Conservation (phyloP, 2,888 invertebrate species). For the Silvanus unidentatus region DNA sequence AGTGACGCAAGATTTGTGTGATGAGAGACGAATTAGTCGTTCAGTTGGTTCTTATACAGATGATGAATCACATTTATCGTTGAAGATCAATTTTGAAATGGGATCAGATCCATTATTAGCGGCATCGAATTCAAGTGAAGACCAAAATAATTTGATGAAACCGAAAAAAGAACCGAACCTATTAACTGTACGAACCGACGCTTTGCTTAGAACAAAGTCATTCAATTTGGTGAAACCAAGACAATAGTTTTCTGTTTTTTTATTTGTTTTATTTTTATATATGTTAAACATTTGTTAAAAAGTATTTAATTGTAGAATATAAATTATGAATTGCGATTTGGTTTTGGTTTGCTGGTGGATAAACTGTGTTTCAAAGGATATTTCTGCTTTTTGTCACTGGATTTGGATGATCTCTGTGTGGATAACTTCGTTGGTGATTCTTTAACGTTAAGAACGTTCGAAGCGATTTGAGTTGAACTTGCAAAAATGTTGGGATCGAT, state of each 20-base stretch:
- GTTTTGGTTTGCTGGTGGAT: neutral
- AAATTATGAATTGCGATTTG: too few relatives aligned
- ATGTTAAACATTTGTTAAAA: neutral
- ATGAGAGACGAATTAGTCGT: constrained; percentile 16
- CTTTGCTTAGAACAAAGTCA: constrained; percentile 39
- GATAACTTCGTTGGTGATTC: neutral
- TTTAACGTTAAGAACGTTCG: neutral
- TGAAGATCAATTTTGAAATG: constrained; percentile 22
- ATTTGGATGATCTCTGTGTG: neutral
- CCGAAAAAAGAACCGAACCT: constrained; percentile 22
- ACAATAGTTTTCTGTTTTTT: constrained; percentile 15
- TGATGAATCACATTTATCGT: constrained; percentile 20
- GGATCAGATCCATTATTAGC: constrained; percentile 30
- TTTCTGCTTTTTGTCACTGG: neutral
- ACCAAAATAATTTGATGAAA: neutral
- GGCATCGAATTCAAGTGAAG: neutral
- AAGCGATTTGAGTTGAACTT: constrained; percentile 4
- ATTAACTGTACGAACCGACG: constrained; percentile 41
- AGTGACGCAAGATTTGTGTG: too few relatives aligned
- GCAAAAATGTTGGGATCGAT: constrained; percentile 29
- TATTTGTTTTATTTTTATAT: neutral
- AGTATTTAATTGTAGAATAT: too few relatives aligned
- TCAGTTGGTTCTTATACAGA: constrained; percentile 33
- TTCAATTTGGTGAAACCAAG: constrained; percentile 45
- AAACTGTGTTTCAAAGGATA: neutral